Conservation (phyloP, 1,140 invertebrate genomes). For the Leguminivora glycinivorella region DNA sequence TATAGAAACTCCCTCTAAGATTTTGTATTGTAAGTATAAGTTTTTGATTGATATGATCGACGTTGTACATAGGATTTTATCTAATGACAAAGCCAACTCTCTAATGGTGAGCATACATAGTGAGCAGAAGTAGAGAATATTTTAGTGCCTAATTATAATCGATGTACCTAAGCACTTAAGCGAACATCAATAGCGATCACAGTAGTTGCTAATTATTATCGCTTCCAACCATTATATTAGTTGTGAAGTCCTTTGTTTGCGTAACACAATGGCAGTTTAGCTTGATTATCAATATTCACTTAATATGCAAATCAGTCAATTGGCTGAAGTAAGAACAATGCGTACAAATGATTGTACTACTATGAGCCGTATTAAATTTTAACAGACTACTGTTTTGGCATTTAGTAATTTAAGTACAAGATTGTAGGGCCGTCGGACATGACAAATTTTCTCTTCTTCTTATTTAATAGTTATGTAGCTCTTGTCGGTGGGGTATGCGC, state of each 20-base stretch:
- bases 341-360: background rate
- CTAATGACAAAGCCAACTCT: too few relatives aligned
- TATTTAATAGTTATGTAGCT: too few relatives aligned
- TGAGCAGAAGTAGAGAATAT: too few relatives aligned
- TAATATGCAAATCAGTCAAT: slow-evolving; percentile 19
- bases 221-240: background rate
- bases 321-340: background rate
- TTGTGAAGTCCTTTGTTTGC: slow-evolving; percentile 2
- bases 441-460: too few relatives aligned
- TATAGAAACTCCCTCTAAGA: too few relatives aligned
- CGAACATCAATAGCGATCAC: background rate
- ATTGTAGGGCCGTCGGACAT: too few relatives aligned
- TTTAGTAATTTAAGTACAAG: too few relatives aligned
- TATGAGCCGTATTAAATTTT: background rate
- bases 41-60: too few relatives aligned
- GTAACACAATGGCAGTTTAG: background rate
- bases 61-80: too few relatives aligned
- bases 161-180: background rate
- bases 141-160: background rate
- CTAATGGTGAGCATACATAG: too few relatives aligned
- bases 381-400: background rate
- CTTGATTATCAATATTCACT: slow-evolving; percentile 6
- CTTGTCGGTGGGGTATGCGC: too few relatives aligned
- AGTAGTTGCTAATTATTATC: background rate
- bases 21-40: too few relatives aligned